Conservation (phyloP, 2,888 invertebrate species). For the Heteromyza rotundicornis region DNA sequence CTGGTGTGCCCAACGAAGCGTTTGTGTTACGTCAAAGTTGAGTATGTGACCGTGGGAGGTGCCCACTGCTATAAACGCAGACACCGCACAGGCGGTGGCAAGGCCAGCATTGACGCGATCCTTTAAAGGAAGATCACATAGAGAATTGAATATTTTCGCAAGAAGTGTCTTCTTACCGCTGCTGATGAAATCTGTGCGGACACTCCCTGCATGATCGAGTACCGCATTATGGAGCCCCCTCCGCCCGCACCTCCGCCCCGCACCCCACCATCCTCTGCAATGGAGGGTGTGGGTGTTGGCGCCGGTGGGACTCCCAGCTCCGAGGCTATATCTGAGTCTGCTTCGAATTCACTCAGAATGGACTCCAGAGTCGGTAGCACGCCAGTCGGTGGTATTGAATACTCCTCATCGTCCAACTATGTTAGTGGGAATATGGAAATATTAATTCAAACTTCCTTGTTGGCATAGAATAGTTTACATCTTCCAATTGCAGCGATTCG, state of each 20-base stretch:
- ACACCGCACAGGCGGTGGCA: conserved; percentile 83
- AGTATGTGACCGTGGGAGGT: conserved; percentile 92
- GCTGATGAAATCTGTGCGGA: conserved; percentile 89
- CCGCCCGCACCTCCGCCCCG: conserved; percentile 63
- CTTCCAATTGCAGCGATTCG: conserved; percentile 69
- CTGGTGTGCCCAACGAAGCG: conserved; percentile 84
- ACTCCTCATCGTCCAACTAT: conserved; percentile 82
- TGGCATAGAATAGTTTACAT: conserved; percentile 61
- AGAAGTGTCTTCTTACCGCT: conserved; percentile 67
- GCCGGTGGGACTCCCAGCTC: conserved; percentile 53
- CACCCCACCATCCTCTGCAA: conserved; percentile 53
- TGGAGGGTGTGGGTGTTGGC: conserved; percentile 61
- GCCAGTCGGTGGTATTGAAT: conserved; percentile 78
- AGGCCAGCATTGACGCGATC: conserved; percentile 89
- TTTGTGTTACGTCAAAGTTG: conserved; percentile 85
- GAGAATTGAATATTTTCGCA: background rate
- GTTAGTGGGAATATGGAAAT: too few species aligned
- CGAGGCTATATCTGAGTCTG: conserved; percentile 68
- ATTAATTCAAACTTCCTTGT: background rate
- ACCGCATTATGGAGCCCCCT: conserved; percentile 74
- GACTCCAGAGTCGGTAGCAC: conserved; percentile 80
- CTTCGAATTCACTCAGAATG: conserved; percentile 78
- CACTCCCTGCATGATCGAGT: conserved; percentile 84
- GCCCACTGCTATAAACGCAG: conserved; percentile 85
- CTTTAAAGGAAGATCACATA: conserved; percentile 63